Conservation (phyloP, 2,797 vertebrate genomes). For the Lemur catta region DNA sequence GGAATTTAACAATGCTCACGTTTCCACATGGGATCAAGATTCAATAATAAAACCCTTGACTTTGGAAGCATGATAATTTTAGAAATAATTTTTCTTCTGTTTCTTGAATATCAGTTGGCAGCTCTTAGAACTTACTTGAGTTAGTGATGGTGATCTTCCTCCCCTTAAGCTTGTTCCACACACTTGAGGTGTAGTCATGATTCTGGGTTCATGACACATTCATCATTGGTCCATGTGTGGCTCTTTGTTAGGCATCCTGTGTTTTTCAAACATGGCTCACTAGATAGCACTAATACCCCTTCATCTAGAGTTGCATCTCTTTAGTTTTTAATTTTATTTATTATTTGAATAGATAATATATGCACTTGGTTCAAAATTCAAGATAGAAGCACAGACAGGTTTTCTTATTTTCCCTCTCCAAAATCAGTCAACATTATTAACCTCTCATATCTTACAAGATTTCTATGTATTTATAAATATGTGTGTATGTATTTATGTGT, state of each 20-base stretch:
- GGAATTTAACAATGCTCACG: neutral
- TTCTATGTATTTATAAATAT: neutral
- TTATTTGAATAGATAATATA: neutral
- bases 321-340: neutral
- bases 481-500: neutral
- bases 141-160: neutral
- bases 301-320: neutral
- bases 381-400: neutral
- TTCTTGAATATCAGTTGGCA: neutral
- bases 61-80: constrained; percentile 10
- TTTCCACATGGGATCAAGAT: neutral
- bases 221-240: neutral
- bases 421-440: neutral
- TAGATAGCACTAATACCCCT: neutral
- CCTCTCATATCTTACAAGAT: neutral
- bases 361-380: neutral
- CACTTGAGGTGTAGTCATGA: neutral
- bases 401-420: neutral
- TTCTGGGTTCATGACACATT: neutral
- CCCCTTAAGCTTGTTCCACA: neutral
- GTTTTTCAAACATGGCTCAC: neutral
- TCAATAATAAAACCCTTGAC: constrained; percentile 26
- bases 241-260: neutral
- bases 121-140: neutral
- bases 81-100: constrained; percentile 18